phyloP scores from a whole-genome alignment of 1,140 invertebrate species.

The Micrasema minimum region DNA sequence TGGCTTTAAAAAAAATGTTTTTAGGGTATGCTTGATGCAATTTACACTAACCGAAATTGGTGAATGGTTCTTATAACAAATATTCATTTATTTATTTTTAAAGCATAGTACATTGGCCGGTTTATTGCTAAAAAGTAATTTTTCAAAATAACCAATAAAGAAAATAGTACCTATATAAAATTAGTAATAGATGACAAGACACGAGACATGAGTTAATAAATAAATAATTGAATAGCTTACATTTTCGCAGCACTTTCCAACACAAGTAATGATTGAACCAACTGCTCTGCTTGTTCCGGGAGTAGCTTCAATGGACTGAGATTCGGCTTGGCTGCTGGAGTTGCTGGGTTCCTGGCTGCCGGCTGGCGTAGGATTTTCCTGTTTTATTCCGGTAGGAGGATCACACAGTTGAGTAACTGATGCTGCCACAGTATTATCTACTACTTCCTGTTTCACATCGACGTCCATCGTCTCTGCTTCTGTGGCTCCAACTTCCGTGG shows the following conservation, averaged over 20 bases:
- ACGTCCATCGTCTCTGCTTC: conserved; percentile 42
- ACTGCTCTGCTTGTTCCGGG: conserved; percentile 36
- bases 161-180: too few species aligned
- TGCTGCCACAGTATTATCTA: conserved; percentile 6
- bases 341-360: neutral
- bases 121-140: too few species aligned
- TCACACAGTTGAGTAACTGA: neutral
- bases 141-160: too few species aligned
- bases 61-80: too few species aligned
- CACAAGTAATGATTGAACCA: conserved; percentile 20
- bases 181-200: too few species aligned
- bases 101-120: too few species aligned
- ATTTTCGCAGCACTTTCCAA: conserved; percentile 38
- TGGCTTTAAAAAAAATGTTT: too few species aligned
- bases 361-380: conserved; percentile 28
- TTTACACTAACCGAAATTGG: too few species aligned
- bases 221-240: conserved; percentile 38
- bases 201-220: too few species aligned
- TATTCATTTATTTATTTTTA: too few species aligned
- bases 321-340: conserved; percentile 1
- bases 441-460: conserved; percentile 44
- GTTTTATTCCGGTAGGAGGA: conserved; percentile 27
- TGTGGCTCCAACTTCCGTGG: neutral
- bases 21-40: too few species aligned
- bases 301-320: conserved; percentile 16